Percentiles rank a stretch among this genome's conserved stretches.
These are phyloP conservation scores for Athetis lepigone DNA, from an alignment of 2,888 invertebrate species.

Conservation along the genomic window DNA sequence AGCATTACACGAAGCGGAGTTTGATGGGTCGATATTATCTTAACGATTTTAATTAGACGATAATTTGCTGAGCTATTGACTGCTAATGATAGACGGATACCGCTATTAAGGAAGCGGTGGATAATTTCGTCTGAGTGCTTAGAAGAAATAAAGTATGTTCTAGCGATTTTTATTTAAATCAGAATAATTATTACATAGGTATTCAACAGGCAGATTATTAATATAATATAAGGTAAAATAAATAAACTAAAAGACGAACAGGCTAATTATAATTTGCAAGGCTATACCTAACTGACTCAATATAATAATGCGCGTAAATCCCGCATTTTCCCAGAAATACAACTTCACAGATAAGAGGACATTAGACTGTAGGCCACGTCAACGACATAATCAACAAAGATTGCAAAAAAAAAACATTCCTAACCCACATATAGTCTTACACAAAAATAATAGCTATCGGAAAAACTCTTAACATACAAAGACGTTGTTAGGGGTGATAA, in stretches of 20 bases:
- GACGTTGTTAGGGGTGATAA: slow-evolving; percentile 23
- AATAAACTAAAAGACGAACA: not conserved
- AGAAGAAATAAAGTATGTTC: no score
- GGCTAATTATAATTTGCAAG: slow-evolving; percentile 24
- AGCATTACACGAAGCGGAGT: slow-evolving; percentile 37
- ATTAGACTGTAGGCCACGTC: slow-evolving; percentile 3
- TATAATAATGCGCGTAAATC: slow-evolving; percentile 13
- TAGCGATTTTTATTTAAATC: no score
- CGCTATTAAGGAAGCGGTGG: slow-evolving; percentile 24
- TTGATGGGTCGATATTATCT: slow-evolving; percentile 41
- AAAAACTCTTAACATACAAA: slow-evolving; percentile 20
- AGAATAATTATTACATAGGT: not conserved
- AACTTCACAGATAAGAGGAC: slow-evolving; percentile 16
- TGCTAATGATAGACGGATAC: slow-evolving; percentile 34
- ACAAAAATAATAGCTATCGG: slow-evolving; percentile 27
- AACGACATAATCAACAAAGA: slow-evolving; percentile 4
- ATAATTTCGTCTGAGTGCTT: slow-evolving; percentile 8
- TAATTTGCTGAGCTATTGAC: slow-evolving; percentile 42
- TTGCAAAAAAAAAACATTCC: slow-evolving; percentile 26
- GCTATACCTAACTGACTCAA: not conserved
- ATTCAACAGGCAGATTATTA: not conserved
- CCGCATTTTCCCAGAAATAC: slow-evolving; percentile 34
- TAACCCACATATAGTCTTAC: not conserved
- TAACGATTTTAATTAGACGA: slow-evolving; percentile 47
- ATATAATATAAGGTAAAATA: slow-evolving; percentile 23